Conservation (phyloP, 1,140 invertebrate genomes). For the Antheraea pernyi region DNA sequence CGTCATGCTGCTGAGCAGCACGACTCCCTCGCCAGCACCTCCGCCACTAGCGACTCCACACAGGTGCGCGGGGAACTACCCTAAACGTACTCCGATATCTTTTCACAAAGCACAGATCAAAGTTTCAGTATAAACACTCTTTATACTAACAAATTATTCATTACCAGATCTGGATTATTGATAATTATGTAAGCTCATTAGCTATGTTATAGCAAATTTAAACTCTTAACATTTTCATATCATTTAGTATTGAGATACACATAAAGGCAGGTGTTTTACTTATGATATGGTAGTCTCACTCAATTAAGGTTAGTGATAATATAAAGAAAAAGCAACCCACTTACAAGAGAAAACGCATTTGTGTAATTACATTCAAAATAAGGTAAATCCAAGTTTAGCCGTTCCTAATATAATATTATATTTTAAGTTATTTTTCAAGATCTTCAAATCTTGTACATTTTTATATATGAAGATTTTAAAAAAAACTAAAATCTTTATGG, state of each 20-base stretch:
- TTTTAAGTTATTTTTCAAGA: too few relatives aligned
- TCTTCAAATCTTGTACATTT: too few relatives aligned
- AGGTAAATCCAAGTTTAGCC: too few relatives aligned
- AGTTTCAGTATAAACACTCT: too few relatives aligned
- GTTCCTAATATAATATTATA: too few relatives aligned
- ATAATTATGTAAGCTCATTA: too few relatives aligned
- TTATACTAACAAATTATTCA: too few relatives aligned
- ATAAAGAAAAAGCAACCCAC: background rate
- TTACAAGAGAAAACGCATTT: background rate
- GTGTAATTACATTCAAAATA: background rate
- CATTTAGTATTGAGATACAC: background rate
- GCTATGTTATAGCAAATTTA: too few relatives aligned
- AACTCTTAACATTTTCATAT: too few relatives aligned
- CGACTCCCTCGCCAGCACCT: slow-evolving; percentile 58
- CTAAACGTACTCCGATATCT: background rate
- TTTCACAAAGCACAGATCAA: background rate
- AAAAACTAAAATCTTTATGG: too few relatives aligned
- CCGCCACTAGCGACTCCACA: slow-evolving; percentile 36
- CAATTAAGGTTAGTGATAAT: slow-evolving; percentile 12
- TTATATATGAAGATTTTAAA: too few relatives aligned
- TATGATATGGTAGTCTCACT: slow-evolving; percentile 8
- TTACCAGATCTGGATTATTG: too few relatives aligned
- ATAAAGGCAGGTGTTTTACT: background rate
- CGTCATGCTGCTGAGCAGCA: slow-evolving; percentile 61
- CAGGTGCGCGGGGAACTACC: background rate